Conservation (phyloP, 2,113 vertebrate genomes). For the Orthonyx spaldingii region DNA sequence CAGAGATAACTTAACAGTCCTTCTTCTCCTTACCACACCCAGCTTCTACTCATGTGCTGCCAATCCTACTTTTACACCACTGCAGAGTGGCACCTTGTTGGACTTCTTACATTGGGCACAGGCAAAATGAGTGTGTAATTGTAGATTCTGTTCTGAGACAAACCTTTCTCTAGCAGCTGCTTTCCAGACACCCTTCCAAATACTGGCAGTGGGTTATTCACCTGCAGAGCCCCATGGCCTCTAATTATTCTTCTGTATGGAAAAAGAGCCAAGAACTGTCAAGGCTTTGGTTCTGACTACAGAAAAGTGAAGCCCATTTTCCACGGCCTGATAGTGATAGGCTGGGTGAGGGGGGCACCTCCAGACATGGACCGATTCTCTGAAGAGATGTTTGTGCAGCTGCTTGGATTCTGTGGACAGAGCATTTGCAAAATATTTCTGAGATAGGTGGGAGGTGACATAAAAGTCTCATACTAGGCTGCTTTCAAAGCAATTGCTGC, state of each 20-base stretch:
- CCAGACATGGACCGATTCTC: not conserved
- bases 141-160: not conserved
- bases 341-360: not conserved
- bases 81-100: not conserved
- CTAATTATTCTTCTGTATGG: not conserved
- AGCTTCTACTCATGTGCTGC: not conserved
- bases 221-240: not conserved
- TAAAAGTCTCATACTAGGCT: not conserved
- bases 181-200: not conserved
- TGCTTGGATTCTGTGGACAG: not conserved
- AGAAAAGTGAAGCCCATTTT: not conserved
- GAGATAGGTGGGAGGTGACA: not conserved
- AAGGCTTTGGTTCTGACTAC: not conserved
- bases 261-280: not conserved
- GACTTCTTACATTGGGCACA: not conserved
- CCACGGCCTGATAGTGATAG: not conserved
- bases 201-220: not conserved
- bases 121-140: not conserved
- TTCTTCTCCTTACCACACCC: not conserved
- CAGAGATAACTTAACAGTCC: not conserved
- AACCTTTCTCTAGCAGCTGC: not conserved
- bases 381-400: not conserved
- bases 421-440: not conserved
- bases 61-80: not conserved
- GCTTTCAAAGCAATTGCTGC: not conserved